These are phyloP conservation scores for Corvus cornix DNA, from an alignment of 2,113 vertebrate species.

Conservation along the genomic window DNA sequence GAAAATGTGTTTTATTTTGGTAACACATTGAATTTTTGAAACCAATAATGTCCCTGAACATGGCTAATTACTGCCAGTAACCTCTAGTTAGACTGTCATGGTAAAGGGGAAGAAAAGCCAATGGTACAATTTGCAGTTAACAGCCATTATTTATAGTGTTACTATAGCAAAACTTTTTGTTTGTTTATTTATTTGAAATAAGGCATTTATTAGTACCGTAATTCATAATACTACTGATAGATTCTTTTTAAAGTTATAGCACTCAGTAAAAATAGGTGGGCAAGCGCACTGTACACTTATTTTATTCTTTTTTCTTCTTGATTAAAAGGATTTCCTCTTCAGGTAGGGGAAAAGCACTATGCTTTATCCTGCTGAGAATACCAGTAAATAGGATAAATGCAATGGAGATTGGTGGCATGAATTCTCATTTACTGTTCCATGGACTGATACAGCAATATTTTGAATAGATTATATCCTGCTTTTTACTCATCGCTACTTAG, in stretches of 20 bases:
- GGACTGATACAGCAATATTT: background rate
- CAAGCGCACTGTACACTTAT: fast-evolving
- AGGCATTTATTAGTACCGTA: background rate
- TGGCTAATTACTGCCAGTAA: background rate
- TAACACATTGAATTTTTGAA: background rate
- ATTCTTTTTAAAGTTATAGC: background rate
- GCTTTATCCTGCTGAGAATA: background rate
- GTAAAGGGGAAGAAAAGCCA: background rate
- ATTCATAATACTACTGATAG: background rate
- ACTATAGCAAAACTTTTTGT: background rate
- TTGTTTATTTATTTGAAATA: background rate
- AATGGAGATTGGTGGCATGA: background rate
- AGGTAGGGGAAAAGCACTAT: background rate
- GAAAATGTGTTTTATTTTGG: background rate
- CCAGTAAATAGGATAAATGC: background rate
- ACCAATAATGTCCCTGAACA: background rate
- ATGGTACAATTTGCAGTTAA: background rate
- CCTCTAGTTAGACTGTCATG: background rate
- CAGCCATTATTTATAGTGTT: background rate
- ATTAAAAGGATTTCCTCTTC: background rate
- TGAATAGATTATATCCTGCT: background rate
- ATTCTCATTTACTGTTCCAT: background rate
- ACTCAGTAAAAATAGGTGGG: background rate
- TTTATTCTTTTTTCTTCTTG: background rate
- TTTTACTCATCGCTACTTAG: background rate